phyloP scores from a whole-genome alignment of 2,888 invertebrate genomes.

The Zhengitettix transpicula region DNA sequence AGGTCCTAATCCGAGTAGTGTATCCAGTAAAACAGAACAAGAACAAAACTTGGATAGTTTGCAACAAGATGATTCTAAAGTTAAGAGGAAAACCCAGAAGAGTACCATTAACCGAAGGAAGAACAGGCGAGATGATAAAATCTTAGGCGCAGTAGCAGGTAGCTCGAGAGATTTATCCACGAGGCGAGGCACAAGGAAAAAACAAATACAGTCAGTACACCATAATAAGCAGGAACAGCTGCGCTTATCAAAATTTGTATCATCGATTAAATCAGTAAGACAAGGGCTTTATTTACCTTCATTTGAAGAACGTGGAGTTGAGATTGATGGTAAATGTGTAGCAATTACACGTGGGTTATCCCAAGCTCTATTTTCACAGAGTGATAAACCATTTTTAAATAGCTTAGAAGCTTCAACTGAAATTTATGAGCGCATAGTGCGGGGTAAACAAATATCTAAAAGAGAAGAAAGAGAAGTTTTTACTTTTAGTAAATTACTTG shows the following conservation, averaged over 20 bases:
- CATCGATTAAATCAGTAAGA: background rate
- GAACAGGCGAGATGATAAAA: background rate
- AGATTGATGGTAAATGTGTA: no score
- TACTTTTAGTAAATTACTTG: conserved; percentile 12
- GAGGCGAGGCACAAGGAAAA: background rate
- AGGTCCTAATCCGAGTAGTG: no score
- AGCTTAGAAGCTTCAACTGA: conserved; percentile 11
- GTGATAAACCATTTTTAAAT: conserved; percentile 10
- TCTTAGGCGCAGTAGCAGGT: background rate
- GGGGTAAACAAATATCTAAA: conserved; percentile 11
- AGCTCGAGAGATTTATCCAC: background rate
- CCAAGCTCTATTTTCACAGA: conserved; percentile 3
- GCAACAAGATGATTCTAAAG: background rate
- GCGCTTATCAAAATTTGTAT: background rate
- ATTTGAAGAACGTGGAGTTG: background rate
- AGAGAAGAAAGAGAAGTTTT: conserved; percentile 12
- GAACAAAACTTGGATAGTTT: background rate
- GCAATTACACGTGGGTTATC: conserved; percentile 7
- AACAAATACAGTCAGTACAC: background rate
- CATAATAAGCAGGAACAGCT: background rate
- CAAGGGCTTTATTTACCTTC: conserved; percentile 2
- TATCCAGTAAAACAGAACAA: background rate
- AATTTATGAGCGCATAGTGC: conserved; percentile 13
- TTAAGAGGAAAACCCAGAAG: background rate
- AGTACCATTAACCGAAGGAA: no score